A percentile compares a stretch with the other conserved stretches of the same genome.
Evolutionary conservation across 2,888 invertebrate species (phyloP).

Genomic region (Plebejus anna): DNA sequence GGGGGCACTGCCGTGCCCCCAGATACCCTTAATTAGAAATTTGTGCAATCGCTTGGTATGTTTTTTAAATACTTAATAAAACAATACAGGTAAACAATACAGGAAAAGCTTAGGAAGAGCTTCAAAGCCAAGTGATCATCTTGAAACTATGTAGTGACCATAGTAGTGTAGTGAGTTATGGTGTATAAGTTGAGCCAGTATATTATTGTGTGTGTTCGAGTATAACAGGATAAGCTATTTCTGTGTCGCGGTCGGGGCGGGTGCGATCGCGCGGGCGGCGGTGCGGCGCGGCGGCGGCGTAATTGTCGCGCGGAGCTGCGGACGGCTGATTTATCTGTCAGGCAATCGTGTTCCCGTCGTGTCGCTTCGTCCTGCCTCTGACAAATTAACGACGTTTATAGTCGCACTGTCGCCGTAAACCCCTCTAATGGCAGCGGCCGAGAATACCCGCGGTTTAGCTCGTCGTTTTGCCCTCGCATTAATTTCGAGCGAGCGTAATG

Average conservation of each 20-base stretch:
- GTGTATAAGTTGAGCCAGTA: neutral
- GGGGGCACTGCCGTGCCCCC: too few relatives aligned
- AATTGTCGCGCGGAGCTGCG: constrained; percentile 29
- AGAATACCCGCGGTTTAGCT: neutral
- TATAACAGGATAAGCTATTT: neutral
- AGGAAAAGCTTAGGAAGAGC: too few relatives aligned
- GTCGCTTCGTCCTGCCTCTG: constrained; percentile 7
- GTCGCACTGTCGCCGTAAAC: neutral
- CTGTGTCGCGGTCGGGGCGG: neutral
- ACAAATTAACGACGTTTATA: constrained; percentile 28
- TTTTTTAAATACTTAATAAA: too few relatives aligned
- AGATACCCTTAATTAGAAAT: too few relatives aligned
- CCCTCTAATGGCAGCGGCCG: constrained; percentile 2
- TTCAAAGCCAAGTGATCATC: too few relatives aligned
- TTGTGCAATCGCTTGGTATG: too few relatives aligned
- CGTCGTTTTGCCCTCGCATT: neutral
- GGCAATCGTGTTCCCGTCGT: constrained; percentile 20
- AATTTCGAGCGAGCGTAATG: neutral
- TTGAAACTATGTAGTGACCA: too few relatives aligned
- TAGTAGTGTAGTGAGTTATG: neutral
- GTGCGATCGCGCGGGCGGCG: constrained; percentile 13
- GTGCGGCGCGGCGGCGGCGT: constrained; percentile 26
- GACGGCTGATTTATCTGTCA: constrained; percentile 27
- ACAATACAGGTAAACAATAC: too few relatives aligned
- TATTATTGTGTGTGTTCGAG: neutral